Conservation (phyloP, 2,888 invertebrate genomes). For the Leucophora obtusa region DNA sequence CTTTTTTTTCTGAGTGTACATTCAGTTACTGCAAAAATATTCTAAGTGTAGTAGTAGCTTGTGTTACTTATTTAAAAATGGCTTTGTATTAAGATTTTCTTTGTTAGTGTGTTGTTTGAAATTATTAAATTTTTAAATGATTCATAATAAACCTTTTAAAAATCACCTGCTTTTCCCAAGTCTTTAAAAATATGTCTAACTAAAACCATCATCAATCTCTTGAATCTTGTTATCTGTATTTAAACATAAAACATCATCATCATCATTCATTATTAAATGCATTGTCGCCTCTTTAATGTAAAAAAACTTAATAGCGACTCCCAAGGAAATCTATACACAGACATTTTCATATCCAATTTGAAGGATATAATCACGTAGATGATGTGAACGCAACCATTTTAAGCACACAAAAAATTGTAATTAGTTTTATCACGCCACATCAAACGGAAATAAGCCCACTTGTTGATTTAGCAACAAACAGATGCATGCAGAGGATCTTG, state of each 20-base stretch:
- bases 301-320: background rate
- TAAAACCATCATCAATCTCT: slow-evolving; percentile 28
- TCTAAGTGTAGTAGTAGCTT: no score
- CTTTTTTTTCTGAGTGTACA: no score
- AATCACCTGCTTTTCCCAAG: slow-evolving; percentile 26
- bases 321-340: background rate
- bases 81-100: no score
- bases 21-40: no score
- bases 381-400: background rate
- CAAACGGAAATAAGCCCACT: slow-evolving; percentile 55
- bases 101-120: background rate
- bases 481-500: background rate
- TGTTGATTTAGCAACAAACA: background rate
- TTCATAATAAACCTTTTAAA: background rate
- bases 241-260: slow-evolving; percentile 27
- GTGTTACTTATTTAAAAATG: no score
- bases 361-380: background rate
- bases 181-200: slow-evolving; percentile 7
- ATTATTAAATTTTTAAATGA: background rate
- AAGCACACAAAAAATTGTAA: slow-evolving; percentile 14
- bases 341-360: background rate
- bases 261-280: slow-evolving; percentile 45
- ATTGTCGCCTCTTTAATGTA: slow-evolving; percentile 40
- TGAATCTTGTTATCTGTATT: slow-evolving; percentile 27
- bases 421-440: slow-evolving; percentile 60